A percentile compares a stretch with the other conserved stretches of the same genome.
phyloP scores from a whole-genome alignment of 2,797 vertebrate species.

The Amblyraja radiata region DNA sequence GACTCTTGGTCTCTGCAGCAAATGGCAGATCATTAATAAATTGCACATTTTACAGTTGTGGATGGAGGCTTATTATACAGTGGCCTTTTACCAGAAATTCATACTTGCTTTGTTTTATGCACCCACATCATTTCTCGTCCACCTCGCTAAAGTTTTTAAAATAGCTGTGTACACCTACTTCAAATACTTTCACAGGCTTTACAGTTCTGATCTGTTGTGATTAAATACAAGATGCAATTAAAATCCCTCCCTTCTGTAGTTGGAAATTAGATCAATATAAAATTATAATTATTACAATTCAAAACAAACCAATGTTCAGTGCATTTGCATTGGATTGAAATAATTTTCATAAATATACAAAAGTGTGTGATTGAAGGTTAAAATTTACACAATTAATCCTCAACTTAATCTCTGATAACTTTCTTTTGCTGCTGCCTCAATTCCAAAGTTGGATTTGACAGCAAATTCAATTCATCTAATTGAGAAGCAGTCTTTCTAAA shows the following conservation, averaged over 20 bases:
- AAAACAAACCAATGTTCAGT: neutral
- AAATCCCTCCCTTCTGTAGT: neutral
- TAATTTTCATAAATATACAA: neutral
- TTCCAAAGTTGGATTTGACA: neutral
- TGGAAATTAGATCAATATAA: neutral
- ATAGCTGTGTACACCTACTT: conserved; percentile 27
- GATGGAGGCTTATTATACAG: neutral
- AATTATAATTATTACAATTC: neutral
- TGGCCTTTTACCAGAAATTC: conserved; percentile 28
- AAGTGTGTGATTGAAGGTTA: neutral
- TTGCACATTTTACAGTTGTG: neutral
- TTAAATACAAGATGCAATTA: neutral
- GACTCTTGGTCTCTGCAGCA: neutral
- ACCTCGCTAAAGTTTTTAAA: conserved; percentile 9
- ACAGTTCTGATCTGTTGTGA: neutral
- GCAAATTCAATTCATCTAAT: neutral
- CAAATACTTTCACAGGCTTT: conserved; percentile 24
- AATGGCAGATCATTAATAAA: neutral
- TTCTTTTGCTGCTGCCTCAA: neutral
- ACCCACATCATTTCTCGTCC: neutral
- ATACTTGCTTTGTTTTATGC: conserved; percentile 1
- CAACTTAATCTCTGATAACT: too few species aligned
- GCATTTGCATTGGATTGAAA: neutral
- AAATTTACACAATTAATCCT: neutral
- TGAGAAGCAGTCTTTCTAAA: neutral